These are phyloP conservation scores for Synergus japonicus DNA, from an alignment of 2,888 invertebrate species.

Conservation along the genomic window DNA sequence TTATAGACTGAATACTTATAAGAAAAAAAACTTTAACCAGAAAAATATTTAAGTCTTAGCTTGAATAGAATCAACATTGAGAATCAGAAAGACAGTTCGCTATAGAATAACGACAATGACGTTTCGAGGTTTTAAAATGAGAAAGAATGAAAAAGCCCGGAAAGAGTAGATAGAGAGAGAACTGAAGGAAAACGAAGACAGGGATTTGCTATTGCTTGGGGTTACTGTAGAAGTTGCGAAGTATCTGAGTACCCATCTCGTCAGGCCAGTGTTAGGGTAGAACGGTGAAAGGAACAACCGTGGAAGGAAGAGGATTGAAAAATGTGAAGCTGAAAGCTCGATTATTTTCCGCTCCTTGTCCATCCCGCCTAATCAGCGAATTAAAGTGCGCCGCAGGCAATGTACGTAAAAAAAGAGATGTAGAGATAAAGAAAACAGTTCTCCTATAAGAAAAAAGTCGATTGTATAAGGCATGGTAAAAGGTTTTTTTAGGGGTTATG, in stretches of 20 bases:
- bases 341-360: conserved; percentile 72
- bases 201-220: conserved; percentile 32
- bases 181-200: conserved; percentile 42
- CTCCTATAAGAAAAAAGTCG: conserved; percentile 52
- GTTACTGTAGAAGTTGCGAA: conserved; percentile 43
- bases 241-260: conserved; percentile 45
- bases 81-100: conserved; percentile 51
- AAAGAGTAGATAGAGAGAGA: conserved; percentile 42
- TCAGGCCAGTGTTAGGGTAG: conserved; percentile 48
- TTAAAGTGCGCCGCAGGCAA: conserved; percentile 69
- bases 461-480: conserved; percentile 55
- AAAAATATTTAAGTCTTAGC: background rate
- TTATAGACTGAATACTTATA: too few species aligned
- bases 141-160: conserved; percentile 49
- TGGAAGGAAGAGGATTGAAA: conserved; percentile 69
- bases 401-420: conserved; percentile 48
- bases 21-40: background rate
- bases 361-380: conserved; percentile 73
- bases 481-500: conserved; percentile 19
- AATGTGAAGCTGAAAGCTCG: conserved; percentile 68
- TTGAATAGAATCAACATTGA: conserved; percentile 38
- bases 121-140: conserved; percentile 53
- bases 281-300: conserved; percentile 67
- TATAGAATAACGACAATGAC: conserved; percentile 49
- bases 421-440: conserved; percentile 45